A percentile compares a stretch with the other conserved stretches of the same genome.
phyloP scores from a whole-genome alignment of 2,113 vertebrate species.

The Thymallus thymallus region DNA sequence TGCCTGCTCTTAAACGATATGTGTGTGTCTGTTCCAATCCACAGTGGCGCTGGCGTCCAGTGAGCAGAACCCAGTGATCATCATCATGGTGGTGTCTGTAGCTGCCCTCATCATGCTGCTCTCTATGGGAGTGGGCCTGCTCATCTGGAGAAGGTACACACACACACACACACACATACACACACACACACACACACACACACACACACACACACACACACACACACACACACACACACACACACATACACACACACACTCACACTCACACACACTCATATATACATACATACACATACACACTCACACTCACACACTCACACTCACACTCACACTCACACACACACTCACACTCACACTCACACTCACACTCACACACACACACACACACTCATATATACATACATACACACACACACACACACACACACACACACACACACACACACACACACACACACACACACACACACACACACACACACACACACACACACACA shows the following conservation, averaged over 20 bases:
- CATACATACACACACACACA: neutral
- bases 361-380: conserved; percentile 32
- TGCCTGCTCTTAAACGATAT: neutral
- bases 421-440: conserved; percentile 1
- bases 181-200: neutral
- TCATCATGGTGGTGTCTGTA: conserved; percentile 79
- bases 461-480: neutral
- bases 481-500: neutral
- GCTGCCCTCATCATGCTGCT: conserved; percentile 82
- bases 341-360: too few relatives aligned
- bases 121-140: conserved; percentile 74
- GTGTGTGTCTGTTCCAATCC: conserved; percentile 14
- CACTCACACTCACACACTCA: neutral
- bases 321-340: too few relatives aligned
- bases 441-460: conserved; percentile 27
- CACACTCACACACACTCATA: too few relatives aligned
- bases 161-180: neutral
- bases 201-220: neutral
- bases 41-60: conserved; percentile 82
- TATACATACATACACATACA: neutral
- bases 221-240: neutral
- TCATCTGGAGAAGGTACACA: conserved; percentile 86
- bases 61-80: conserved; percentile 82
- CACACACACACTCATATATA: neutral
- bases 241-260: neutral